phyloP scores from a whole-genome alignment of 2,113 vertebrate species.

The Rhombomys opimus region DNA sequence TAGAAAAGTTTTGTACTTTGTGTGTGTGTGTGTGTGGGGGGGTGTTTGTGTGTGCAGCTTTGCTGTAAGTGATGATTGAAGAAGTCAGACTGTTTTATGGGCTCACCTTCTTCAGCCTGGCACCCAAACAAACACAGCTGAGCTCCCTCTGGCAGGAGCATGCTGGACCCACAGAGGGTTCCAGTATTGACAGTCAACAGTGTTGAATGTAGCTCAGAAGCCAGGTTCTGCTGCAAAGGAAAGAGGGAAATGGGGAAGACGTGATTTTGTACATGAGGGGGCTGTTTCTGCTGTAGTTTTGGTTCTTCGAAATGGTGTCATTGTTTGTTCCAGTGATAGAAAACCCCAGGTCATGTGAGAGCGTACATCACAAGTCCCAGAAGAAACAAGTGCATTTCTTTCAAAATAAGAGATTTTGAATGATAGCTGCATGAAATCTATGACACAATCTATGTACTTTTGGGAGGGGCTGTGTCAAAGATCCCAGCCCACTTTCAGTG shows the following conservation, averaged over 20 bases:
- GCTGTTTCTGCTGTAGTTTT: rapidly evolving
- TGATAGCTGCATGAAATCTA: neutral
- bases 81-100: neutral
- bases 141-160: neutral
- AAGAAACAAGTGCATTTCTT: slow-evolving; percentile 33
- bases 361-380: neutral
- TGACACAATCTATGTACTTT: neutral
- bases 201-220: neutral
- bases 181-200: neutral
- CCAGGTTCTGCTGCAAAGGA: neutral
- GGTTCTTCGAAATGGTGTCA: neutral
- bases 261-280: neutral
- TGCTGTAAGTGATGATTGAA: neutral
- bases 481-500: slow-evolving; percentile 25
- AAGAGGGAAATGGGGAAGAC: neutral
- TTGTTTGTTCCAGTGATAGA: slow-evolving; percentile 20
- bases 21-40: too few relatives aligned
- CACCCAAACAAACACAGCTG: neutral
- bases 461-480: slow-evolving; percentile 28
- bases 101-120: neutral
- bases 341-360: neutral
- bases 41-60: neutral
- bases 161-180: neutral
- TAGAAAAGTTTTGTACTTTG: neutral
- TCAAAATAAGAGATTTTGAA: slow-evolving; percentile 51